phyloP scores from a whole-genome alignment of 2,888 invertebrate genomes.

The Patella ulyssiponensis region DNA sequence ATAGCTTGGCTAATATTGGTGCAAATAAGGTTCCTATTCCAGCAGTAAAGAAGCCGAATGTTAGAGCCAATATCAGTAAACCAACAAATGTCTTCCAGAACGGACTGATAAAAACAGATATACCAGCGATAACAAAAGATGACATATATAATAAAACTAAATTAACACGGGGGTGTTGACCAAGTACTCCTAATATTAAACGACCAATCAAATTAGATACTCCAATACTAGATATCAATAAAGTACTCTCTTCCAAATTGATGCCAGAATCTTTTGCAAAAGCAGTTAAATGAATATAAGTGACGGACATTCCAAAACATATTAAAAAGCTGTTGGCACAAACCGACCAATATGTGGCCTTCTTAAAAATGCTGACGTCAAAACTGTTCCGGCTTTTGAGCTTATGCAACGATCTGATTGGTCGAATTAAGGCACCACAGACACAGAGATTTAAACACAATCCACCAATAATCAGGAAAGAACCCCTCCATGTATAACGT shows the following conservation, averaged over 20 bases:
- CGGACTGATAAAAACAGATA: constrained; percentile 41
- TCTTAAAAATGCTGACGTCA: constrained; percentile 46
- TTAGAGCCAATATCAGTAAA: constrained; percentile 37
- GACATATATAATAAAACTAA: constrained; percentile 40
- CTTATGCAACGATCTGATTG: constrained; percentile 34
- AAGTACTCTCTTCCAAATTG: constrained; percentile 41
- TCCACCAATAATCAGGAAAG: constrained; percentile 51
- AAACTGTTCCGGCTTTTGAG: constrained; percentile 36
- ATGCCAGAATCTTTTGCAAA: constrained; percentile 43
- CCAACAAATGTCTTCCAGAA: constrained; percentile 34
- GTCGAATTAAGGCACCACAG: constrained; percentile 47
- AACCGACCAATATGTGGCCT: constrained; percentile 43
- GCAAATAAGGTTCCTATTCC: constrained; percentile 49
- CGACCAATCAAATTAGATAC: constrained; percentile 52
- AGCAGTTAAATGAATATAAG: constrained; percentile 52
- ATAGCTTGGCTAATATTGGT: constrained; percentile 41
- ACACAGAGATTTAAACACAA: constrained; percentile 50
- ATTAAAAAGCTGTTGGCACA: constrained; percentile 50
- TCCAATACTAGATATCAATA: constrained; percentile 50
- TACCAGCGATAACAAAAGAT: constrained; percentile 44
- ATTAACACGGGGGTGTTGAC: constrained; percentile 35
- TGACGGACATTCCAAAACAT: constrained; percentile 50
- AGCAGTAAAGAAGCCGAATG: constrained; percentile 50
- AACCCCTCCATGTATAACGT: constrained; percentile 49
- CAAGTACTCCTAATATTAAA: constrained; percentile 44